phyloP scores from a whole-genome alignment of 1,140 invertebrate genomes.

The Scaptomyza montana region DNA sequence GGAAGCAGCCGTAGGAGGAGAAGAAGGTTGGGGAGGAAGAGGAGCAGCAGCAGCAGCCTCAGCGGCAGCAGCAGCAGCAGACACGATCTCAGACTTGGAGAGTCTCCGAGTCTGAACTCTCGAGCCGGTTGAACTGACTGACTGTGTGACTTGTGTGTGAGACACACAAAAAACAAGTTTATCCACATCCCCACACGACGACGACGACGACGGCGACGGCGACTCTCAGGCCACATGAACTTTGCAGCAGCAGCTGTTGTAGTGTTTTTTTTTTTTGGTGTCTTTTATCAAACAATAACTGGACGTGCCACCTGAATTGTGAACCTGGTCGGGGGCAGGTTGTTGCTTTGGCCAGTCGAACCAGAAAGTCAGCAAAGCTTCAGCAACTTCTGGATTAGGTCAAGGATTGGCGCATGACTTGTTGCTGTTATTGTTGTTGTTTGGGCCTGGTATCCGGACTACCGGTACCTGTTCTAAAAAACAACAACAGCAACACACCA shows the following conservation, averaged over 20 bases:
- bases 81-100: conserved; percentile 2
- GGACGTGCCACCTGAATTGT: conserved; percentile 56
- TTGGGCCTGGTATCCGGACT: conserved; percentile 47
- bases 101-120: conserved; percentile 49
- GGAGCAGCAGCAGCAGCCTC: conserved; percentile 47
- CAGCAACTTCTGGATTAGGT: conserved; percentile 78
- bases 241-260: conserved; percentile 32
- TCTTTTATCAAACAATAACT: conserved; percentile 70
- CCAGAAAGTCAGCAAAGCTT: conserved; percentile 52
- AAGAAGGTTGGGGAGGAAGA: too few relatives aligned
- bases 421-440: conserved; percentile 54
- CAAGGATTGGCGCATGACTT: conserved; percentile 72
- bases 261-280: conserved; percentile 51
- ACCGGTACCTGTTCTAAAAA: conserved; percentile 77
- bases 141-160: background rate
- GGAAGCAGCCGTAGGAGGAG: conserved; percentile 33
- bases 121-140: conserved; percentile 58
- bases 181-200: conserved; percentile 68
- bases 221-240: conserved; percentile 35
- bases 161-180: conserved; percentile 64
- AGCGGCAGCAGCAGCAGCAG: conserved; percentile 34
- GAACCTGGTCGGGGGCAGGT: conserved; percentile 44
- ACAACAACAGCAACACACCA: conserved; percentile 31
- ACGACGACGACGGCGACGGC: too few relatives aligned
- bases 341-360: conserved; percentile 30